These are phyloP conservation scores for Barypeithes pellucidus DNA, from an alignment of 2,888 invertebrate species.

Conservation along the genomic window DNA sequence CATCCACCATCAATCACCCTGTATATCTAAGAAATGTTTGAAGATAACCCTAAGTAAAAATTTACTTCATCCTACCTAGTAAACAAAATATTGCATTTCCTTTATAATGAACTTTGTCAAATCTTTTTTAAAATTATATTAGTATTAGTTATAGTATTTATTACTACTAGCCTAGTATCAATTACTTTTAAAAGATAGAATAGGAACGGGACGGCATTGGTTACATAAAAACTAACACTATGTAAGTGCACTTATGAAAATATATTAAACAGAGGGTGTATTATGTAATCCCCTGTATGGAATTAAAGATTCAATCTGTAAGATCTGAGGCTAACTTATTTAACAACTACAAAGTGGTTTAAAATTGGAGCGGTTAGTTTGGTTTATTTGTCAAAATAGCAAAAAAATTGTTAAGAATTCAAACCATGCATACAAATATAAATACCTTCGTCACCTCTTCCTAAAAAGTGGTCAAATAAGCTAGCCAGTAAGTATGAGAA, in stretches of 20 bases:
- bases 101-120: constrained; percentile 34
- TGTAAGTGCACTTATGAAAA: constrained; percentile 34
- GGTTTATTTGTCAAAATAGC: neutral
- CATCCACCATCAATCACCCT: too few species aligned
- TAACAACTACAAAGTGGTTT: neutral
- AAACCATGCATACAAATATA: neutral
- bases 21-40: too few species aligned
- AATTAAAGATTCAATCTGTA: neutral
- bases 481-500: neutral
- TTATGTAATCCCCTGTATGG: neutral
- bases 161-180: neutral
- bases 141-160: too few species aligned
- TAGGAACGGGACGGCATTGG: constrained; percentile 28
- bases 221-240: constrained; percentile 10
- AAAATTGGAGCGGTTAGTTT: neutral
- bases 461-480: constrained; percentile 1
- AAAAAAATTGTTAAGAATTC: neutral
- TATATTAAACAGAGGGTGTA: constrained; percentile 10
- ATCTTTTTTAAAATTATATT: constrained; percentile 6
- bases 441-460: neutral
- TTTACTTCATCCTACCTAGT: neutral
- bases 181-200: neutral
- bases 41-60: too few species aligned
- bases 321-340: constrained; percentile 6
- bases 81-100: constrained; percentile 25